A percentile compares a stretch with the other conserved stretches of the same genome.
Evolutionary conservation across 2,797 vertebrate genomes (phyloP).

Genomic region (Sebastes flavidus): DNA sequence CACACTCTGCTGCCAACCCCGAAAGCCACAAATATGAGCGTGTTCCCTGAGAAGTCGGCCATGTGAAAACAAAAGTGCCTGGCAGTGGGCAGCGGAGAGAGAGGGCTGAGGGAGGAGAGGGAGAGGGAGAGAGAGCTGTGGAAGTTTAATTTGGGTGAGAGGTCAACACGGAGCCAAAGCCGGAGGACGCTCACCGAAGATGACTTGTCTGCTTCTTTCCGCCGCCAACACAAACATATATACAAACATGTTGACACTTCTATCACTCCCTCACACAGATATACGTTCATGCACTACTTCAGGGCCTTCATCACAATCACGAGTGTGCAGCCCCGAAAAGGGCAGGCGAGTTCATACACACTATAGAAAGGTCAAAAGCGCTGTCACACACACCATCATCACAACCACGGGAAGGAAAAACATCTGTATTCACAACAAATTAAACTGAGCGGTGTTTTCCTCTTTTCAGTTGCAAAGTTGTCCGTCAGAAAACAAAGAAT

Average conservation of each 20-base stretch:
- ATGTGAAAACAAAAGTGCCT: conserved; percentile 82
- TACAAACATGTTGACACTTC: conserved; percentile 22
- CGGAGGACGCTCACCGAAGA: conserved; percentile 40
- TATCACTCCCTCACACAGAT: background rate
- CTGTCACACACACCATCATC: conserved; percentile 26
- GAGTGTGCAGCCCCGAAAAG: background rate
- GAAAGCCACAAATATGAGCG: conserved; percentile 83
- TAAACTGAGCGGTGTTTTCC: conserved; percentile 19
- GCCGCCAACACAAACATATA: conserved; percentile 26
- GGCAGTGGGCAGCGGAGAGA: conserved; percentile 69
- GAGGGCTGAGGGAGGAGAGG: conserved; percentile 60
- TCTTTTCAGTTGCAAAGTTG: conserved; percentile 6
- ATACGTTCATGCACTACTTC: background rate
- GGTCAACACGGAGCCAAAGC: conserved; percentile 74
- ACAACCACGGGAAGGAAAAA: conserved; percentile 35
- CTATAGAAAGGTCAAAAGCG: conserved; percentile 27
- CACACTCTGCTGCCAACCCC: conserved; percentile 76
- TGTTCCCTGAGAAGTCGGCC: conserved; percentile 81
- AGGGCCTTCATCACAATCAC: background rate
- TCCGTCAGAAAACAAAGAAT: background rate
- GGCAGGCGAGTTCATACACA: conserved; percentile 1
- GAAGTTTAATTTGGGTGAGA: conserved; percentile 84
- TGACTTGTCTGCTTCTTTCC: conserved; percentile 40
- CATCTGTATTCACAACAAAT: conserved; percentile 25
- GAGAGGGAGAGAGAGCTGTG: conserved; percentile 60